Evolutionary conservation across 2,888 invertebrate genomes (phyloP).

Genomic region (Mimas tiliae): DNA sequence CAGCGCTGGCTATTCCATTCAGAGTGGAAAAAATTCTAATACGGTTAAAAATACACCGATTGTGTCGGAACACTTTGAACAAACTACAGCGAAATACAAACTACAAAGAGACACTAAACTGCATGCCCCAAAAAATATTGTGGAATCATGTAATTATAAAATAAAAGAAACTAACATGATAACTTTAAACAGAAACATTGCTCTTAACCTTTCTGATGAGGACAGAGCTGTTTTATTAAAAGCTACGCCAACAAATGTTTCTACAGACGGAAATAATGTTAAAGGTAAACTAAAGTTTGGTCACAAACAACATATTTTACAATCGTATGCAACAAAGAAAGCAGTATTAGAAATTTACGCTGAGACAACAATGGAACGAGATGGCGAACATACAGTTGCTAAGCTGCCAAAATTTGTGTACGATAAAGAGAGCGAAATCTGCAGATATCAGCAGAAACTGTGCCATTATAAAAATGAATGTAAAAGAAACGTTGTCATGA

Average conservation of each 20-base stretch:
- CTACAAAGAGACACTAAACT: constrained; percentile 19
- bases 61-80: constrained; percentile 2
- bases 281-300: constrained; percentile 21
- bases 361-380: constrained; percentile 49
- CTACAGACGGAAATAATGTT: not conserved
- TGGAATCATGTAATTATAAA: constrained; percentile 25
- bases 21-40: constrained; percentile 36
- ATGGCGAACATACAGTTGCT: constrained; percentile 57
- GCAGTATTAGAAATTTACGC: constrained; percentile 74
- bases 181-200: constrained; percentile 42
- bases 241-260: constrained; percentile 17
- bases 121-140: constrained; percentile 27
- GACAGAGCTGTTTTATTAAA: constrained; percentile 46
- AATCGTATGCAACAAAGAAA: constrained; percentile 69
- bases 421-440: constrained; percentile 51
- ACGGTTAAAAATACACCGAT: constrained; percentile 10
- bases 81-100: constrained; percentile 17
- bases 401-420: constrained; percentile 68
- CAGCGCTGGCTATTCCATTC: constrained; percentile 41
- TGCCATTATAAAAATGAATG: constrained; percentile 43
- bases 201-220: constrained; percentile 48
- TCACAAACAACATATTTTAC: constrained; percentile 55
- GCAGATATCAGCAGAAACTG: constrained; percentile 28
- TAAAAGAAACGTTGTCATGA: constrained; percentile 48
- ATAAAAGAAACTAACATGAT: constrained; percentile 37